These are phyloP conservation scores for Drosophila helvetica DNA, from an alignment of 2,888 invertebrate genomes.

Conservation along the genomic window DNA sequence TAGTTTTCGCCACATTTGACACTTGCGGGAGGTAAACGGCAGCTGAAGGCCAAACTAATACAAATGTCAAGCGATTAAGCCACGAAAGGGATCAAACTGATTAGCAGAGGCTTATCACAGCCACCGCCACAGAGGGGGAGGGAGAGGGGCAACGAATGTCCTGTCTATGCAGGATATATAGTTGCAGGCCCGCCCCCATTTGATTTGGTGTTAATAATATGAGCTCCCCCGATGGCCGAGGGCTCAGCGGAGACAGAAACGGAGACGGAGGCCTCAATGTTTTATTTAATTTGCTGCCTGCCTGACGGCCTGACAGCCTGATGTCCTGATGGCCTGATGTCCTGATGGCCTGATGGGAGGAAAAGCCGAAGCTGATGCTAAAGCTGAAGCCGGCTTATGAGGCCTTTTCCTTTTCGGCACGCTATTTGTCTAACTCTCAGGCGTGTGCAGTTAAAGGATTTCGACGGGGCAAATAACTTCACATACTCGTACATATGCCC, in stretches of 20 bases:
- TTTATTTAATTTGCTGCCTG: slow-evolving; percentile 70
- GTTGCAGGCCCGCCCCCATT: slow-evolving; percentile 34
- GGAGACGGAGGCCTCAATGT: slow-evolving; percentile 43
- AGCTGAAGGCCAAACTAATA: slow-evolving; percentile 62
- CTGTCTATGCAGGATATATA: background rate
- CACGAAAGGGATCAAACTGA: slow-evolving; percentile 79
- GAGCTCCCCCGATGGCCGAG: slow-evolving; percentile 36
- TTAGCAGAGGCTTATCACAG: slow-evolving; percentile 72
- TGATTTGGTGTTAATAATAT: slow-evolving; percentile 73
- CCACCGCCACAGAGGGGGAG: slow-evolving; percentile 10
- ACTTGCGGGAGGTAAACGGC: slow-evolving; percentile 30
- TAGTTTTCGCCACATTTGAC: slow-evolving; percentile 69
- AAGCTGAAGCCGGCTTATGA: slow-evolving; percentile 31
- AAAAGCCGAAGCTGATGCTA: background rate
- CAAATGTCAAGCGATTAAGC: slow-evolving; percentile 81
- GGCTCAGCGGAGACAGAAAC: slow-evolving; percentile 41
- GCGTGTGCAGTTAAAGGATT: slow-evolving; percentile 79
- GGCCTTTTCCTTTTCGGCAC: slow-evolving; percentile 54
- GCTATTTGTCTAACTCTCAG: slow-evolving; percentile 74
- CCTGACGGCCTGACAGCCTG: slow-evolving; percentile 38
- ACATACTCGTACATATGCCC: slow-evolving; percentile 50
- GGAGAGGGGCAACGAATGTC: too few relatives aligned
- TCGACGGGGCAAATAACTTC: slow-evolving; percentile 67
- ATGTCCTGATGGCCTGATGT: too few relatives aligned
- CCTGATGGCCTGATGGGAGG: too few relatives aligned